Base-by-base conservation (phyloP, 2,113 vertebrate species). In the Mohoua ochrocephala region DNA sequence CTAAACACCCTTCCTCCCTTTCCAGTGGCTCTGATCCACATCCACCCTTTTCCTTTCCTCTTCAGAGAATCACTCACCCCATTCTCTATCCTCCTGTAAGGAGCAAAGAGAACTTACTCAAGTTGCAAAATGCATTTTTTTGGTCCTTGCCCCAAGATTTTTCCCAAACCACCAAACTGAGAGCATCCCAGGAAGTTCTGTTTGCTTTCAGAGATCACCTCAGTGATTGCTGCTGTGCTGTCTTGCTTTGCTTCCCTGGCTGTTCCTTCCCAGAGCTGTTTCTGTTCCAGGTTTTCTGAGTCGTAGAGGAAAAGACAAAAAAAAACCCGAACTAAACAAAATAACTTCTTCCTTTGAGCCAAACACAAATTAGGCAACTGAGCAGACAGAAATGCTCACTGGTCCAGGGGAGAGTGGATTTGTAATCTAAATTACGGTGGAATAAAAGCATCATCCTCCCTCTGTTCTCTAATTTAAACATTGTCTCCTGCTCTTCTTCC, bases 391-490 rank as follows among this genome's bases (percentile, higher is more conserved):
- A 95, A 71, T 85, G 53, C 39, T 93, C 73, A 31, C 15, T 75
- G 69, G 74, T 94, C 33, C 70, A 69, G 26, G 39, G 31, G 35
- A 87, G 10, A 89, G 44, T 57, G 35, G 69, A 79, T 73, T 73
- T 73, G 49, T 87, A 76, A 82, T 68, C 52, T 68, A 82, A 91
- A 91, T 95, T 79, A 57, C 27, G 7, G 22, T 52, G 44, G 64
- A 70, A 67, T 84, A 81, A 89, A 89, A 84, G 5, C 81, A 83
- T 81, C 53, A 37, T 22, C 61, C 69, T 39, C 19, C 18, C 13
- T 78, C 30, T 81, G 33, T 67, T 94, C 77, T 76, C 41, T 87
- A 89, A 95, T 82, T 92, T 60, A 75, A 95, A 87, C n/a, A 49
- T 20, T 85, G 56, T 64, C 50, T 89, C 57, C n/a, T 60, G 22